These are phyloP conservation scores for Rynchops niger DNA, from an alignment of 2,113 vertebrate genomes.

Conservation along the genomic window DNA sequence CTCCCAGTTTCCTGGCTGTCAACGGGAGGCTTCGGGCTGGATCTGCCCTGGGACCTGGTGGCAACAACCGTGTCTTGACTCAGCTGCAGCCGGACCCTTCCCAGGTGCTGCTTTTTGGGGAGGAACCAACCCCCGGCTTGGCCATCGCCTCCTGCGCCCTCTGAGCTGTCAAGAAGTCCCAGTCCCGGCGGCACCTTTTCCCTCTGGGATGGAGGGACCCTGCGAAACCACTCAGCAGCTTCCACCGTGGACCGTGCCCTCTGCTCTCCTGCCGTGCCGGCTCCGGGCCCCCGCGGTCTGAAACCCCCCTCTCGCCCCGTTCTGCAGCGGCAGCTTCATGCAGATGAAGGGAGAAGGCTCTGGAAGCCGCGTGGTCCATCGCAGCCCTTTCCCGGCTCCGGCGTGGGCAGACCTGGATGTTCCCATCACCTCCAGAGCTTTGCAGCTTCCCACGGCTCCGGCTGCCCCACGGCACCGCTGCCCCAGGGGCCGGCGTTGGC, in stretches of 20 bases:
- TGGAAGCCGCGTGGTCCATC: accelerated
- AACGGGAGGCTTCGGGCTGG: background rate
- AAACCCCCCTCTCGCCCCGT: accelerated
- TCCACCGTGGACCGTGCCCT: accelerated
- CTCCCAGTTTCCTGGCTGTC: background rate
- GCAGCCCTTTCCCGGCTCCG: background rate
- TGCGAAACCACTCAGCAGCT: accelerated
- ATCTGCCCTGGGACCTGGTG: accelerated
- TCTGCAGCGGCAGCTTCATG: background rate
- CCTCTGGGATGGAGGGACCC: background rate
- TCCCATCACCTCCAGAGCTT: background rate
- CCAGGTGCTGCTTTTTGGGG: background rate
- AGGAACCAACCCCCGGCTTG: accelerated
- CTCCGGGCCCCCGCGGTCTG: background rate
- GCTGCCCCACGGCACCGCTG: background rate
- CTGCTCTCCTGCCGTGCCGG: background rate
- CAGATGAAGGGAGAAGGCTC: background rate
- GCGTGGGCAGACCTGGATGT: background rate
- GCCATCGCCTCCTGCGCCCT: background rate
- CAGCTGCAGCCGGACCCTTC: background rate
- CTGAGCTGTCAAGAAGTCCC: accelerated
- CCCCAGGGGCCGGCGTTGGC: background rate
- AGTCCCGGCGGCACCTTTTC: accelerated
- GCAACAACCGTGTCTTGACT: accelerated
- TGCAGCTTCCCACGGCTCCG: background rate